Conservation (phyloP, 92 coral and sea anemone species). For the Phenganax marumi region DNA sequence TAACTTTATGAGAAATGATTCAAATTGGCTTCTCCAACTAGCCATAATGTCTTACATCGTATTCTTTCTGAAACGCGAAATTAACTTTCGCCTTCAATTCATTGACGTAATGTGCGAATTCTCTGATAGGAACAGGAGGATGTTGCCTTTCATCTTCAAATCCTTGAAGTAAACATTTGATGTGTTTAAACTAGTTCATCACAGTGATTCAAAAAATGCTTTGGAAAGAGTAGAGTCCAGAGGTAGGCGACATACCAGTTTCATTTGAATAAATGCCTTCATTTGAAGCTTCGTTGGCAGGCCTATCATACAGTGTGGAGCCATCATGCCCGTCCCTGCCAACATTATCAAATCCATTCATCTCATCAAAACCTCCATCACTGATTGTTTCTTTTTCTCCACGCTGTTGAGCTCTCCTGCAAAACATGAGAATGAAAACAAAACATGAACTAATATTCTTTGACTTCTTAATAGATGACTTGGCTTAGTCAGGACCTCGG, state of each 20-base stretch:
- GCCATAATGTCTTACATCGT: background rate
- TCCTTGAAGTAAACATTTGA: background rate
- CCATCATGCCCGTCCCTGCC: background rate
- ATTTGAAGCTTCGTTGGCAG: background rate
- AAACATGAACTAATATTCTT: background rate
- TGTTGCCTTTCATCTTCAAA: background rate
- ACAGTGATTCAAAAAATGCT: too few species aligned
- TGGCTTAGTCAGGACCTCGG: background rate
- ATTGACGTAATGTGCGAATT: conserved; percentile 33
- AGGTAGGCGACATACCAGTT: background rate
- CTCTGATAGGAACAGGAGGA: conserved; percentile 14
- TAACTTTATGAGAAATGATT: background rate
- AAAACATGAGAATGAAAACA: background rate
- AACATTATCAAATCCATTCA: background rate
- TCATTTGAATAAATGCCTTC: conserved; percentile 1
- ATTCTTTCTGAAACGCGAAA: background rate
- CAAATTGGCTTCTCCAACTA: background rate
- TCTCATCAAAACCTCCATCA: background rate
- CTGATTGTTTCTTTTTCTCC: background rate
- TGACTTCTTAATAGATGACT: background rate
- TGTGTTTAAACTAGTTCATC: too few species aligned
- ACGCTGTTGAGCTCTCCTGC: background rate
- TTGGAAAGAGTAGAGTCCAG: too few species aligned
- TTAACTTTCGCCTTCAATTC: conserved; percentile 9
- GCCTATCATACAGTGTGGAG: background rate